A percentile compares a stretch with the other conserved stretches of the same genome.
phyloP scores from a whole-genome alignment of 2,113 vertebrate species.

The Brachypodius melanocephalos region DNA sequence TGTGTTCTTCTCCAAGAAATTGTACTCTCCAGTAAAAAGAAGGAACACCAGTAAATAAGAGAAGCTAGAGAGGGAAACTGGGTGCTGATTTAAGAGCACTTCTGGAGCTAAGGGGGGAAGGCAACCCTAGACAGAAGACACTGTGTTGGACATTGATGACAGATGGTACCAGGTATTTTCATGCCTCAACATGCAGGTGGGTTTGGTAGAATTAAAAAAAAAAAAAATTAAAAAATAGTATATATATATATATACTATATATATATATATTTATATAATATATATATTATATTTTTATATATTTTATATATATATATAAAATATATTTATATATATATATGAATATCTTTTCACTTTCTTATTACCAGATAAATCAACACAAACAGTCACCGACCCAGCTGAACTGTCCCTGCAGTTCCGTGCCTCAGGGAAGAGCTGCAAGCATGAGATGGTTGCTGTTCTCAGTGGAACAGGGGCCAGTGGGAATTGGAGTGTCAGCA shows the following conservation, averaged over 20 bases:
- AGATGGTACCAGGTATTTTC: not conserved
- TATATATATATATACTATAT: too few species aligned
- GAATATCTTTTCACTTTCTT: not conserved
- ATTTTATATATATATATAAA: too few species aligned
- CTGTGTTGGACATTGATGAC: not conserved
- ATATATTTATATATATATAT: too few species aligned
- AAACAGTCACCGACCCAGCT: not conserved
- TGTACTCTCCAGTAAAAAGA: not conserved
- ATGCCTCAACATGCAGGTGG: not conserved
- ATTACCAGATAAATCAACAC: not conserved
- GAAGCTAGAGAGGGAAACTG: not conserved
- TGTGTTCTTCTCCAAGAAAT: not conserved
- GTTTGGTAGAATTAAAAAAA: fast-evolving
- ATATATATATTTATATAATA: too few species aligned
- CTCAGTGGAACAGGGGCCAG: not conserved
- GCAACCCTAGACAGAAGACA: not conserved
- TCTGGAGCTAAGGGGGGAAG: not conserved
- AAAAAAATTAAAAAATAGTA: too few species aligned
- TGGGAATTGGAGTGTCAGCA: not conserved
- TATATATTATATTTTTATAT: too few species aligned
- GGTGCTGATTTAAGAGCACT: not conserved
- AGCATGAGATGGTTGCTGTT: not conserved
- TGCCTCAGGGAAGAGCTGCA: not conserved
- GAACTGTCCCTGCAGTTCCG: not conserved
- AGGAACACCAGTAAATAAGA: not conserved